These are phyloP conservation scores for Meteorus colon DNA, from an alignment of 2,888 invertebrate genomes.

Conservation along the genomic window DNA sequence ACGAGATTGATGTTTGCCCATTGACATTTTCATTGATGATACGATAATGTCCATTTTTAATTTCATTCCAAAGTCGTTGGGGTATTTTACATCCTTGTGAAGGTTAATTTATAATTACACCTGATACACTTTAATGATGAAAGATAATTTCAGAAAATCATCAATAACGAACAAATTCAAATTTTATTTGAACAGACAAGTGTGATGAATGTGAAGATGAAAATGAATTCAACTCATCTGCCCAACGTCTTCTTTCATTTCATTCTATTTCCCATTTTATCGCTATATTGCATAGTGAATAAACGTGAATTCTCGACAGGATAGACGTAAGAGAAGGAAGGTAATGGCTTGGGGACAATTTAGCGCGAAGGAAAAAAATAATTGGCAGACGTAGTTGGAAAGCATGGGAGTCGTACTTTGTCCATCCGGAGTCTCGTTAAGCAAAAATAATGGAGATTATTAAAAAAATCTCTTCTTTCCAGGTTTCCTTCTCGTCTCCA, in stretches of 20 bases:
- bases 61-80: too few relatives aligned
- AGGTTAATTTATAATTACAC: too few relatives aligned
- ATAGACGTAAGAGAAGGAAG: slow-evolving; percentile 3
- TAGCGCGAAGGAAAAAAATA: slow-evolving; percentile 45
- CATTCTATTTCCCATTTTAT: slow-evolving; percentile 37
- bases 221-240: slow-evolving; percentile 24
- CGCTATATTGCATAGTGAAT: slow-evolving; percentile 15
- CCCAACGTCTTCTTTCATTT: slow-evolving; percentile 7
- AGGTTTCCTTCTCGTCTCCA: neutral
- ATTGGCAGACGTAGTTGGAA: slow-evolving; percentile 46
- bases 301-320: neutral
- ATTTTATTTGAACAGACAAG: neutral
- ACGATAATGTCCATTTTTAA: too few relatives aligned
- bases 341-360: slow-evolving; percentile 35
- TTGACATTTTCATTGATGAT: too few relatives aligned
- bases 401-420: slow-evolving; percentile 39
- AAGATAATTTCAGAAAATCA: too few relatives aligned
- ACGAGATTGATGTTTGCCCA: too few relatives aligned
- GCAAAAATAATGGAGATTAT: slow-evolving; percentile 57
- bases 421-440: slow-evolving; percentile 52
- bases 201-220: neutral
- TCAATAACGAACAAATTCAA: too few relatives aligned
- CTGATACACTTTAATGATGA: too few relatives aligned
- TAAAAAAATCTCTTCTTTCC: slow-evolving; percentile 41
- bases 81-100: too few relatives aligned